Percentiles rank a stretch among this genome's conserved stretches.
Evolutionary conservation across 2,797 vertebrate species (phyloP).

Genomic region (Danio tinwini): DNA sequence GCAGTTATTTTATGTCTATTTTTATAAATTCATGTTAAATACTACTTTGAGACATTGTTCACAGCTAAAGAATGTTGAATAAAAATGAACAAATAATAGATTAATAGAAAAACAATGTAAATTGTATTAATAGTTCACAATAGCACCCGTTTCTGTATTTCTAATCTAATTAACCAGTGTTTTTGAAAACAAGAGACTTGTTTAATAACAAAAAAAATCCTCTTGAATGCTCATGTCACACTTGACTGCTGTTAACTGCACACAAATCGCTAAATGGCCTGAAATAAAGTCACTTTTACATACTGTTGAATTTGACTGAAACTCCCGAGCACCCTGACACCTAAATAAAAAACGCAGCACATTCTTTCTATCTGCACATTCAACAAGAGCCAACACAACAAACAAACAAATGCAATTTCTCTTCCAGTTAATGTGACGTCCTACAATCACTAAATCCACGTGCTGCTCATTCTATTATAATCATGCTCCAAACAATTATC

Average conservation of each 20-base stretch:
- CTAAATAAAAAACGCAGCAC: conserved; percentile 34
- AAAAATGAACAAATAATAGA: no score
- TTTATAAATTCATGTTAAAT: no score
- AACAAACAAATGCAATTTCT: conserved; percentile 34
- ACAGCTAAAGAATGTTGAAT: no score
- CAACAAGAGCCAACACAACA: conserved; percentile 50
- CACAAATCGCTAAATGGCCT: background rate
- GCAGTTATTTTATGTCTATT: no score
- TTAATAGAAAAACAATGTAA: no score
- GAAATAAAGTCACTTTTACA: conserved; percentile 5
- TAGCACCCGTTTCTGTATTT: no score
- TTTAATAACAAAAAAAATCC: background rate
- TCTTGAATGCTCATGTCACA: background rate
- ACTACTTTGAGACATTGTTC: no score
- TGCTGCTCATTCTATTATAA: conserved; percentile 50
- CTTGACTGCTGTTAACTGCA: background rate
- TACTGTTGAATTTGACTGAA: conserved; percentile 22
- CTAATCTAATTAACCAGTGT: no score
- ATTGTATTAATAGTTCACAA: no score
- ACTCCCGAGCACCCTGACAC: background rate
- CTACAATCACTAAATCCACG: conserved; percentile 21
- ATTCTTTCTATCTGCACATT: conserved; percentile 36
- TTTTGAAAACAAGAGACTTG: background rate
- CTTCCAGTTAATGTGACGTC: conserved; percentile 33
- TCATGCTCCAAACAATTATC: conserved; percentile 51